A percentile compares a stretch with the other conserved stretches of the same genome.
Evolutionary conservation across 2,113 vertebrate species (phyloP).

Genomic region (Tamias sibiricus): DNA sequence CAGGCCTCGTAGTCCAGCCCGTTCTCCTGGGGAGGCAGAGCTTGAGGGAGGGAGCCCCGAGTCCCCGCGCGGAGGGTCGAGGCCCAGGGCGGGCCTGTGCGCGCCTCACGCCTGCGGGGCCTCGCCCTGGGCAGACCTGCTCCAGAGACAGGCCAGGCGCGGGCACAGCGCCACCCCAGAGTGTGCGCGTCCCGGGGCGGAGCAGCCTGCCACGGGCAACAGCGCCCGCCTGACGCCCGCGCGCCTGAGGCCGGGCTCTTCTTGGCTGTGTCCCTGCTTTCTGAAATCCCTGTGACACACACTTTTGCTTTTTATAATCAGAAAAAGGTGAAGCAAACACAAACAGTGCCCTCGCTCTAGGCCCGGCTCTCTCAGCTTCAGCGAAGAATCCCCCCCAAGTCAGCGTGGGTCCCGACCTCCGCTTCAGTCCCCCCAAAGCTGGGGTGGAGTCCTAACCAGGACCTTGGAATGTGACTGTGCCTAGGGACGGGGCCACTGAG

Average conservation of each 20-base stretch:
- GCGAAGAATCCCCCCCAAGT: background rate
- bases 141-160: too few relatives aligned
- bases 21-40: conserved; percentile 89
- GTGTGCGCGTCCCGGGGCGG: too few relatives aligned
- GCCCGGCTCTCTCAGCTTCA: background rate
- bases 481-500: background rate
- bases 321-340: background rate
- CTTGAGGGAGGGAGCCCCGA: background rate
- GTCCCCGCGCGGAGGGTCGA: too few relatives aligned
- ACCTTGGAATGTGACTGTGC: background rate
- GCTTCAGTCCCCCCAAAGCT: too few relatives aligned
- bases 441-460: background rate
- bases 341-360: background rate
- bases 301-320: background rate
- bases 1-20: conserved; percentile 98
- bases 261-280: too few relatives aligned
- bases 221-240: too few relatives aligned
- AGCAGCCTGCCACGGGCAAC: too few relatives aligned
- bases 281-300: background rate
- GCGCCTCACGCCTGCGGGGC: too few relatives aligned
- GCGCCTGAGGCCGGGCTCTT: too few relatives aligned
- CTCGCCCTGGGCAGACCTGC: too few relatives aligned
- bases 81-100: too few relatives aligned
- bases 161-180: too few relatives aligned
- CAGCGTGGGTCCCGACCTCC: background rate